Evolutionary conservation across 2,888 invertebrate species (phyloP).

Genomic region (Tineola bisselliella): DNA sequence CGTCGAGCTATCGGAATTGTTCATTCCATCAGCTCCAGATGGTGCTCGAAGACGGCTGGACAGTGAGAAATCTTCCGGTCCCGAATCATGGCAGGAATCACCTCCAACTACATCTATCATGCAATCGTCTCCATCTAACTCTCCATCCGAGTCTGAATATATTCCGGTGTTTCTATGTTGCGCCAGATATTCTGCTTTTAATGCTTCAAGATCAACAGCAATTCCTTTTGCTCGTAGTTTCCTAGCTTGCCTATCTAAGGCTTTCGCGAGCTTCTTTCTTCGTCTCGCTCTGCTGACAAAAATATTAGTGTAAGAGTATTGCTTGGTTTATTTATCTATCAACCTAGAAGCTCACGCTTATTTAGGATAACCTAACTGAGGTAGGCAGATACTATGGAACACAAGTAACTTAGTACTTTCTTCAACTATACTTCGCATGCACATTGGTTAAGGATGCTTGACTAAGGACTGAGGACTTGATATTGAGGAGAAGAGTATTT

Average conservation of each 20-base stretch:
- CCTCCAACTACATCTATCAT: conserved; percentile 89
- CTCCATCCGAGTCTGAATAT: conserved; percentile 69
- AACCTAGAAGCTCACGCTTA: too few relatives aligned
- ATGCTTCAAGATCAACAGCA: conserved; percentile 85
- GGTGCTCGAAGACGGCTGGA: conserved; percentile 68
- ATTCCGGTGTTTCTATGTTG: conserved; percentile 74
- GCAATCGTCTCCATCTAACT: conserved; percentile 73
- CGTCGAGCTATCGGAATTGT: conserved; percentile 68
- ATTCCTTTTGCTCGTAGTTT: conserved; percentile 93
- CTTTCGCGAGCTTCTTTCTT: conserved; percentile 91
- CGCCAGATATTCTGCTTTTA: conserved; percentile 85
- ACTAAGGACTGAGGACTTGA: too few relatives aligned
- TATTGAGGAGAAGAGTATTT: neutral
- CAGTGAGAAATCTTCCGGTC: conserved; percentile 71
- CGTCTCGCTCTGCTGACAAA: conserved; percentile 76
- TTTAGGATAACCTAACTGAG: too few relatives aligned
- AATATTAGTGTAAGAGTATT: conserved; percentile 5
- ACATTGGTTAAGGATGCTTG: too few relatives aligned
- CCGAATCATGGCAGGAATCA: conserved; percentile 76
- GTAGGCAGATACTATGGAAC: too few relatives aligned
- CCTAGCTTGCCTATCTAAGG: conserved; percentile 89
- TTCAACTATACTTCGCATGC: too few relatives aligned
- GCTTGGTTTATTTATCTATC: neutral
- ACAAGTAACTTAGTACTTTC: too few relatives aligned
- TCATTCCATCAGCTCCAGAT: conserved; percentile 66